Evolutionary conservation across 2,888 invertebrate species (phyloP).

Genomic region (Dinocampus coccinellae): DNA sequence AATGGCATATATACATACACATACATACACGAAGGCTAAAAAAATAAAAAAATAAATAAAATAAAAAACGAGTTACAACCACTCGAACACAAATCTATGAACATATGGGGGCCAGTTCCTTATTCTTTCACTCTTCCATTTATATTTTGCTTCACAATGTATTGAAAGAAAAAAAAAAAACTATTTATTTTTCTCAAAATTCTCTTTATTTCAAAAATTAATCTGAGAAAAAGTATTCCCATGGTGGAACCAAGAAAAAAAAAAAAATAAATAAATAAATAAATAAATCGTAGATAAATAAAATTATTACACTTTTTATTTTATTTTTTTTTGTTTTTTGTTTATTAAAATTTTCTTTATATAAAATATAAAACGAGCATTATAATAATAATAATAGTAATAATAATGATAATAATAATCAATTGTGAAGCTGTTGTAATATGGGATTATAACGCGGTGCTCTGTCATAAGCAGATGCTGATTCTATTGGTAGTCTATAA

Average conservation of each 20-base stretch:
- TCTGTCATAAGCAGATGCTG: slow-evolving; percentile 67
- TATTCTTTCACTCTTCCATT: neutral
- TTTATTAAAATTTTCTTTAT: too few species aligned
- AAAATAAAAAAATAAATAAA: too few species aligned
- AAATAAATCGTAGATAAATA: neutral
- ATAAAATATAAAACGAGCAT: neutral
- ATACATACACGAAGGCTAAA: slow-evolving; percentile 2
- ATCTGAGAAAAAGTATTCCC: too few species aligned
- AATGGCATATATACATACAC: slow-evolving; percentile 22
- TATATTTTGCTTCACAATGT: neutral
- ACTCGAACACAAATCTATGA: slow-evolving; percentile 35
- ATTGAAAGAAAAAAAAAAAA: neutral
- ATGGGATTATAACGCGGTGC: slow-evolving; percentile 59
- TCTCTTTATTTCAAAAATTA: neutral
- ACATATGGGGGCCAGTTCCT: slow-evolving; percentile 29
- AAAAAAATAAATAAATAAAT: too few species aligned
- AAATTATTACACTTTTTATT: too few species aligned
- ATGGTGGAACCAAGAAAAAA: slow-evolving; percentile 3
- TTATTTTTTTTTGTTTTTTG: too few species aligned
- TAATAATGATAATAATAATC: neutral
- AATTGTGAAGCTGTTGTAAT: slow-evolving; percentile 37
- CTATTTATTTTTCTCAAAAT: neutral
- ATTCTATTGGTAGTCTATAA: slow-evolving; percentile 55
- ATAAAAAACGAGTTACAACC: slow-evolving; percentile 36
- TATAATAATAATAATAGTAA: neutral